Evolutionary conservation across 1,140 invertebrate genomes (phyloP).

Genomic region (Neodiprion pinetum): DNA sequence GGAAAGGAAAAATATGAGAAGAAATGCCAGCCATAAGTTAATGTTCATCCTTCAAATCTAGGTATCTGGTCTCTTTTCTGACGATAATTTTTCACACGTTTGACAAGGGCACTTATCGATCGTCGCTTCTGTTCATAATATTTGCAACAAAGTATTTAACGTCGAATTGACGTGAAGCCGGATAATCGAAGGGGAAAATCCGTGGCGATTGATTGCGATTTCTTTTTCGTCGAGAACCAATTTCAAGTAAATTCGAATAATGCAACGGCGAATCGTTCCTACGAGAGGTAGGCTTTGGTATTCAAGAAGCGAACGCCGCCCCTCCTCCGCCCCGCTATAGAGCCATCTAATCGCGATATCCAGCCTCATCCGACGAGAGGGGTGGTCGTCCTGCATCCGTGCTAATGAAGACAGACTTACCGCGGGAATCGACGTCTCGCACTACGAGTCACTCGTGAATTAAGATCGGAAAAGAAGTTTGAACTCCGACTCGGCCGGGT

Average conservation of each 20-base stretch:
- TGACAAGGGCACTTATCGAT: no score
- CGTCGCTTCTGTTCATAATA: no score
- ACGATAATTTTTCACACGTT: no score
- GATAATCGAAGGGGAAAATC: neutral
- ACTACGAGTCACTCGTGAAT: slow-evolving; percentile 2
- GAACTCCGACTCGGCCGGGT: neutral
- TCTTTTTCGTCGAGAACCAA: neutral
- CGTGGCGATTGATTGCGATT: neutral
- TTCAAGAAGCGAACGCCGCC: neutral
- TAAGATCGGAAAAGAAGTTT: neutral
- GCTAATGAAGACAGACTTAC: slow-evolving; percentile 7
- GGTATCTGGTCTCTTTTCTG: no score
- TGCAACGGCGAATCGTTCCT: neutral
- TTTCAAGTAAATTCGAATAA: neutral
- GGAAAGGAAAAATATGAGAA: no score
- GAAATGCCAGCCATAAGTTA: no score
- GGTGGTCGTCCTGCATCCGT: neutral
- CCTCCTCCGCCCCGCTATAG: neutral
- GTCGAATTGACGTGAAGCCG: neutral
- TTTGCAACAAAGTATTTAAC: neutral
- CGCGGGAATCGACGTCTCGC: neutral
- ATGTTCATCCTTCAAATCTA: no score
- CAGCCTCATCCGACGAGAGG: neutral
- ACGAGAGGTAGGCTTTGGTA: neutral
- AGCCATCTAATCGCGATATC: neutral